Evolutionary conservation across 1,140 invertebrate genomes (phyloP).

Genomic region (Halictus rubicundus): DNA sequence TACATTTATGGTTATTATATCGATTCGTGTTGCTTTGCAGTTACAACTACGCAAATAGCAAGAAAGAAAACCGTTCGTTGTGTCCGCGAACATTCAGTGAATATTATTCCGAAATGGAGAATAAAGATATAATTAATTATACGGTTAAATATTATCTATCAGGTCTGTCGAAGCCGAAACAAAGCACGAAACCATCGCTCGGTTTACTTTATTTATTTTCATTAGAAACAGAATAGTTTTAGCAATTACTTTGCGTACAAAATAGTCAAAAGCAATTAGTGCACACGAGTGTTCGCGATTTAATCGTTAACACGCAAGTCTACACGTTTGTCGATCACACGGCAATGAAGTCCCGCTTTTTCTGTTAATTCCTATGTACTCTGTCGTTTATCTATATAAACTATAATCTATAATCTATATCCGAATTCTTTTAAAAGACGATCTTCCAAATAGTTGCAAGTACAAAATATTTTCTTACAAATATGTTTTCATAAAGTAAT

Average conservation of each 20-base stretch:
- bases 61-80: background rate
- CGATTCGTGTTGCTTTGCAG: conserved; percentile 37
- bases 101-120: no score
- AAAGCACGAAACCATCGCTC: background rate
- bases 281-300: conserved; percentile 28
- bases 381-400: no score
- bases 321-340: conserved; percentile 16
- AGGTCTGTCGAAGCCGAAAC: background rate
- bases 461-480: no score
- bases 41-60: conserved; percentile 13
- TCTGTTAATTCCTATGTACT: background rate
- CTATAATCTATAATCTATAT: no score
- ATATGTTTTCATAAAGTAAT: no score
- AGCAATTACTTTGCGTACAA: background rate
- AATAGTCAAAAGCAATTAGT: conserved; percentile 18
- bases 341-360: background rate
- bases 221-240: background rate
- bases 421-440: no score
- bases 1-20: conserved; percentile 40
- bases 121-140: background rate
- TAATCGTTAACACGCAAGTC: conserved; percentile 4
- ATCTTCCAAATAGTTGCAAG: no score
- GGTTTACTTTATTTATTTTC: background rate
- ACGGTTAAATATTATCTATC: conserved; percentile 3
- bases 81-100: background rate